Conservation (phyloP, 2,113 vertebrate species). For the Pseudopipra pipra region DNA sequence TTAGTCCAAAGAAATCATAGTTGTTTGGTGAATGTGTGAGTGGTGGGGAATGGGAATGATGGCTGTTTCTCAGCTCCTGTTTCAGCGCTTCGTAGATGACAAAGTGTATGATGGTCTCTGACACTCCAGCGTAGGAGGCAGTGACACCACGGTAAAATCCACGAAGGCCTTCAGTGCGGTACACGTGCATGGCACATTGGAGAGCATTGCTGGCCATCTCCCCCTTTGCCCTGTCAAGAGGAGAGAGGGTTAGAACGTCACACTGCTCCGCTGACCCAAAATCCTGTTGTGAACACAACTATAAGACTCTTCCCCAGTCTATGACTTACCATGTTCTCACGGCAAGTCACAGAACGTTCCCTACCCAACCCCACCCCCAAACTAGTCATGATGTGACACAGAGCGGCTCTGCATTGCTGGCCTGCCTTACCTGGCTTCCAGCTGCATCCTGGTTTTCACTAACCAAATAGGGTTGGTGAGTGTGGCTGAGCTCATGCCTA, state of each 20-base stretch:
- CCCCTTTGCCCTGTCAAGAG: slow-evolving; percentile 15
- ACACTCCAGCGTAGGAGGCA: slow-evolving; percentile 69
- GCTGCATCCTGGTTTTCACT: slow-evolving; percentile 71
- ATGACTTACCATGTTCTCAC: background rate
- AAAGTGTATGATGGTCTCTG: slow-evolving; percentile 70
- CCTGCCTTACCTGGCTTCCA: slow-evolving; percentile 60
- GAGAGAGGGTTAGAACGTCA: background rate
- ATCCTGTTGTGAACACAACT: background rate
- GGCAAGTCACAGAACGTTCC: background rate
- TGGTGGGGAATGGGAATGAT: background rate
- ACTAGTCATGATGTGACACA: background rate
- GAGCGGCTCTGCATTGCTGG: background rate
- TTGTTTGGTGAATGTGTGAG: background rate
- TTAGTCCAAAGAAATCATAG: slow-evolving; percentile 57
- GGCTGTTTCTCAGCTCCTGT: slow-evolving; percentile 24
- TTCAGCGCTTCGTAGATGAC: slow-evolving; percentile 70
- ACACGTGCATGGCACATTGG: slow-evolving; percentile 50
- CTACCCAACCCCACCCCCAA: background rate
- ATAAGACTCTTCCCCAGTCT: background rate
- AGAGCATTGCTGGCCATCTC: slow-evolving; percentile 13
- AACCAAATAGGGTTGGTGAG: slow-evolving; percentile 71
- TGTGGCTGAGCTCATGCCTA: slow-evolving; percentile 53
- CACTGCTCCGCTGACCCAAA: background rate
- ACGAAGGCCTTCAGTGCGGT: slow-evolving; percentile 55
- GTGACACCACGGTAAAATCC: slow-evolving; percentile 71